Conservation (phyloP, 2,888 invertebrate species). For the Scelioninae gen. 1 region DNA sequence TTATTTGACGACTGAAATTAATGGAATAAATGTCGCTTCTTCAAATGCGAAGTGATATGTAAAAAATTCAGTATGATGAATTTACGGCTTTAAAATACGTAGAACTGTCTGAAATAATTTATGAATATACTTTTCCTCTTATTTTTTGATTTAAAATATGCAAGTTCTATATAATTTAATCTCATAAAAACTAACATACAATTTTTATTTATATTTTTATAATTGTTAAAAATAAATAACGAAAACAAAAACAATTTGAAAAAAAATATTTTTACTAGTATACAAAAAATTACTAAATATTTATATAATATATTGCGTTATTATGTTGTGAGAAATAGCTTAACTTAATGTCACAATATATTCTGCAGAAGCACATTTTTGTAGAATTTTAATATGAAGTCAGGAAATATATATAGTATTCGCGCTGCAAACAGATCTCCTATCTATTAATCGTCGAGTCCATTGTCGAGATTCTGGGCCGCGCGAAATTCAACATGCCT, state of each 20-base stretch:
- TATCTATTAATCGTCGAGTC: constrained; percentile 77
- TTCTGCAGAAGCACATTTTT: constrained; percentile 29
- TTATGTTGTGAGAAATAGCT: not conserved
- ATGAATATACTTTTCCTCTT: not conserved
- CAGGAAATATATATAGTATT: constrained; percentile 60
- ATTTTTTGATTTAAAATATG: too few relatives aligned
- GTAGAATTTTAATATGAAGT: constrained; percentile 51
- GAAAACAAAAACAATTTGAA: not conserved
- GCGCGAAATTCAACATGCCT: constrained; percentile 75
- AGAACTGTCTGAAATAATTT: not conserved
- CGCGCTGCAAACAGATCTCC: constrained; percentile 76
- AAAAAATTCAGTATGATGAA: not conserved
- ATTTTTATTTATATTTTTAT: too few relatives aligned
- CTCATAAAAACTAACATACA: too few relatives aligned
- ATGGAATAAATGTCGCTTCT: constrained; percentile 17
- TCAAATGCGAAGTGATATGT: not conserved
- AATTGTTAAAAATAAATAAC: not conserved
- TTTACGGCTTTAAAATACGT: not conserved
- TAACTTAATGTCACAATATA: constrained; percentile 8
- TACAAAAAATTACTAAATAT: not conserved
- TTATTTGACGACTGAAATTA: constrained; percentile 19
- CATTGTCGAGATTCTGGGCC: constrained; percentile 75
- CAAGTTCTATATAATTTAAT: too few relatives aligned
- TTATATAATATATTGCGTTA: not conserved
- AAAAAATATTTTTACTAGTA: not conserved